Conservation (phyloP, 1,140 invertebrate genomes). For the Lucilia sericata region DNA sequence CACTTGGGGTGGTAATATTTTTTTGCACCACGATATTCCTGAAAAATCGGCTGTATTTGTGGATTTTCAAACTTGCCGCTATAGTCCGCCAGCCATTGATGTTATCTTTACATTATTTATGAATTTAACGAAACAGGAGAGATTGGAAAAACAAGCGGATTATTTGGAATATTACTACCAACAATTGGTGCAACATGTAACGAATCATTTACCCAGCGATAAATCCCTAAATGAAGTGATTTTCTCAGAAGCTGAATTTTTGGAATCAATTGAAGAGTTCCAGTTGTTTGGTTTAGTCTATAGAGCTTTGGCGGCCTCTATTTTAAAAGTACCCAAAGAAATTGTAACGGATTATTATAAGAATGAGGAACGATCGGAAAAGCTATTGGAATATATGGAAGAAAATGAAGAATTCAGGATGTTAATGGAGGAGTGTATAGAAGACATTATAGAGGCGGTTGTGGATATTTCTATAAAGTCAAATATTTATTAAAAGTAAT, state of each 20-base stretch:
- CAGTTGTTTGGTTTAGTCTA: slow-evolving; percentile 57
- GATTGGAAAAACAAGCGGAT: slow-evolving; percentile 47
- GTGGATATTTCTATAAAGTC: neutral
- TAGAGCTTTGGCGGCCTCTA: slow-evolving; percentile 54
- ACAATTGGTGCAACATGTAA: slow-evolving; percentile 43
- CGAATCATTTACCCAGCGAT: slow-evolving; percentile 13
- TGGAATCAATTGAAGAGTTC: slow-evolving; percentile 59
- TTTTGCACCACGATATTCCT: slow-evolving; percentile 64
- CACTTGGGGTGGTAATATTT: slow-evolving; percentile 74
- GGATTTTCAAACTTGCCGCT: slow-evolving; percentile 72
- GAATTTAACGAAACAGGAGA: slow-evolving; percentile 50
- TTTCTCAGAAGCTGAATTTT: slow-evolving; percentile 52
- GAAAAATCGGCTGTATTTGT: slow-evolving; percentile 69
- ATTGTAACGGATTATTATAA: slow-evolving; percentile 58
- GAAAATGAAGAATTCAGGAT: slow-evolving; percentile 50
- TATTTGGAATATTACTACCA: slow-evolving; percentile 56
- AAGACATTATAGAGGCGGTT: slow-evolving; percentile 54
- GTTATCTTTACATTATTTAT: slow-evolving; percentile 64
- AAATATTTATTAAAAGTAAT: neutral
- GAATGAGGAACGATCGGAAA: slow-evolving; percentile 53
- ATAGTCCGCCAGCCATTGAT: slow-evolving; percentile 72
- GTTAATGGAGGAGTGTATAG: slow-evolving; percentile 52
- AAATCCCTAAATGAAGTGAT: slow-evolving; percentile 36
- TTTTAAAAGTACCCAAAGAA: slow-evolving; percentile 54
- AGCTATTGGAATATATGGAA: slow-evolving; percentile 54